Percentiles rank a stretch among this genome's conserved stretches.
Conservation (phyloP, 1,140 invertebrate species). For the Cyphomyrmex costatus region DNA sequence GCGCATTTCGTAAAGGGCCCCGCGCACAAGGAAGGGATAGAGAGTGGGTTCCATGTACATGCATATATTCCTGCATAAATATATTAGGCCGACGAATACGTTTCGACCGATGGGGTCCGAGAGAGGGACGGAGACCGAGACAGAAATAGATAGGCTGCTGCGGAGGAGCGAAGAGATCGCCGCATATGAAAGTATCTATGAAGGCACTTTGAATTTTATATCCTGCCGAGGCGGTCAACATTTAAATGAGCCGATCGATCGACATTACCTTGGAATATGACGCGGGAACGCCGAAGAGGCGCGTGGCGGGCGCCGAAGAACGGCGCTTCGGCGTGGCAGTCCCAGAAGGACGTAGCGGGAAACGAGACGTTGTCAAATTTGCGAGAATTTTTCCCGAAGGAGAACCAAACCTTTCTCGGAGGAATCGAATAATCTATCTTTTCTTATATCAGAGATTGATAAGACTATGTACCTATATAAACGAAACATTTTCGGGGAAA, state of each 20-base stretch:
- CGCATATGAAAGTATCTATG: slow-evolving; percentile 83
- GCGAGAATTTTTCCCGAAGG: slow-evolving; percentile 62
- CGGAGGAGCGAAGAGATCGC: slow-evolving; percentile 65
- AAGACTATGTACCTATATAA: no score
- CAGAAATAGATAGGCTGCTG: slow-evolving; percentile 46
- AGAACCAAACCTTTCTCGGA: slow-evolving; percentile 64
- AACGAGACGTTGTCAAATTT: slow-evolving; percentile 77
- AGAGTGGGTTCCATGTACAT: slow-evolving; percentile 74
- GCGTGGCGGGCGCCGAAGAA: slow-evolving; percentile 55
- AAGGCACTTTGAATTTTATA: slow-evolving; percentile 83
- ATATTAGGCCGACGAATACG: slow-evolving; percentile 78
- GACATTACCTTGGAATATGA: slow-evolving; percentile 74
- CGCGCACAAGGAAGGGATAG: slow-evolving; percentile 43
- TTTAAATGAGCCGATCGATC: slow-evolving; percentile 83
- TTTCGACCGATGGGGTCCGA: slow-evolving; percentile 68
- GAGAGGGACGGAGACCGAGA: slow-evolving; percentile 24
- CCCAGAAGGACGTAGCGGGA: slow-evolving; percentile 67
- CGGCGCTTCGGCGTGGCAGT: no score
- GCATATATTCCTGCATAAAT: slow-evolving; percentile 84
- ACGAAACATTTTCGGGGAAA: slow-evolving; percentile 72
- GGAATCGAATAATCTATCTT: slow-evolving; percentile 57
- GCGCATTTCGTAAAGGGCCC: slow-evolving; percentile 20
- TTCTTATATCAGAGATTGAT: no score
- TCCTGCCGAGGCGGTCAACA: slow-evolving; percentile 81
- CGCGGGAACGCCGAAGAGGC: slow-evolving; percentile 61